Base-by-base conservation (phyloP, 2,113 vertebrate species). In the Mormyrus iriodes region DNA sequence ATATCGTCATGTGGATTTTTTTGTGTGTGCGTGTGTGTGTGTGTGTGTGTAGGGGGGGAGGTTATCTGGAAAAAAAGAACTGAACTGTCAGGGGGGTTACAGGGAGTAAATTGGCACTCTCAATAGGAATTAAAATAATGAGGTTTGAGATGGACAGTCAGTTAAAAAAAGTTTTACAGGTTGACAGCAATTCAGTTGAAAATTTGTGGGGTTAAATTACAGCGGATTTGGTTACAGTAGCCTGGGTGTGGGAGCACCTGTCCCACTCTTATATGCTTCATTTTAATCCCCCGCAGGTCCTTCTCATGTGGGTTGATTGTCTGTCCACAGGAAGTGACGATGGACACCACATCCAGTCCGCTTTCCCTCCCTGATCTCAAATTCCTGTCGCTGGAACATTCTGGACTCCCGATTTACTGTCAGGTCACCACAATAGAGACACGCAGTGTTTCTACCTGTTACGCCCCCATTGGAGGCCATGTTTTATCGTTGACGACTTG, bases 1-100 rank as follows among this genome's bases (percentile, higher is more conserved):
- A 95, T 94, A 95, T 94, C 92, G 92, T 93, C 92, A 90, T 90
- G 93, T 91, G 94, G 92, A 91, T 79, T 87, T 24, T n/a, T 7
- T 61, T n/a, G 19, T 24, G 48, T 49, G 48, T 49, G 48, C 10
- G 48, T 53, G 52, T 55, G 3, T 17, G 4, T 17, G 52, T 5
- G 17, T 3, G 4, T n/a, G n/a, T n/a, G n/a, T n/a, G n/a, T n/a
- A 7, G 65, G 24, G 53, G 35, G 24, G 39, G 19, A 42, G 8
- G 42, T 83, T 83, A 42, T 86, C 19, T 58, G 39, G 6, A 17
- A 76, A 87, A 46, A 52, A 73, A 82, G 76, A 48, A 27, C 3
- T 83, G n/a, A 27, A 85, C 35, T 44, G 52, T 61, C 86, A 87
- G 27, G 21, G 86, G n/a, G 15, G 39, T 27, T 12, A 24, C 9